Evolutionary conservation across 2,113 vertebrate genomes (phyloP), one percentile per base, ranked within the genome.

Genomic region (Eolophus roseicapilla): DNA sequence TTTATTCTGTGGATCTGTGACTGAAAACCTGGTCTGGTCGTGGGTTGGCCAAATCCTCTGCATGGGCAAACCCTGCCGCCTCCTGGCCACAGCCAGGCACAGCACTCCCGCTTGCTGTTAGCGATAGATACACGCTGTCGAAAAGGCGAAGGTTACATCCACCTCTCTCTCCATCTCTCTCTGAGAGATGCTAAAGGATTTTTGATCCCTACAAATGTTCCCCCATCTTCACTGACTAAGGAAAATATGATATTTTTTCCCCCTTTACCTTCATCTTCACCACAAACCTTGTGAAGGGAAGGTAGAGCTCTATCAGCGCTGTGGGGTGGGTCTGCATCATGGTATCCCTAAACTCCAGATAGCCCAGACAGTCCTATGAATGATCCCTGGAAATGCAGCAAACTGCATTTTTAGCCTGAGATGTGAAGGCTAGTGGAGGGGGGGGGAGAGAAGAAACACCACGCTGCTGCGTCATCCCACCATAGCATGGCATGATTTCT

Each of bases 71-170:
- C 31, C 13, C 90, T 70, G 41, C 41, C 3, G 2, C 41, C 17
- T 75, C 47, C 31, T 1, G 4, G 31, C 76, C 37, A 47, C 0
- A 1, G 18, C 43, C 14, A 5, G 27, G 43, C 12, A 55, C 37
- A 44, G 44, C 62, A 13, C 1, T 0, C 14, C 46, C 33, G n/a
- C 29, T 35, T 21, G 13, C 78, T 60, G 19, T 6, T 3, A 13
- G 24, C 4, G 0, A 7, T 8, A 8, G 0, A 5, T 11, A 6
- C 0, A 2, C 27, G 44, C 21, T 0, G 1, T 23, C 39, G 62
- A 28, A 31, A 65, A 27, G 9, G 17, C 11, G 4, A 15, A 43
- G 21, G 50, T 46, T 17, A 23, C 37, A 31, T 9, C 24, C n/a
- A 27, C 17, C 33, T 5, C 9, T 39, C 35, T 44, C 55, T 46